These are phyloP conservation scores for Artibeus jamaicensis DNA, from an alignment of 2,797 vertebrate genomes.

Conservation along the genomic window DNA sequence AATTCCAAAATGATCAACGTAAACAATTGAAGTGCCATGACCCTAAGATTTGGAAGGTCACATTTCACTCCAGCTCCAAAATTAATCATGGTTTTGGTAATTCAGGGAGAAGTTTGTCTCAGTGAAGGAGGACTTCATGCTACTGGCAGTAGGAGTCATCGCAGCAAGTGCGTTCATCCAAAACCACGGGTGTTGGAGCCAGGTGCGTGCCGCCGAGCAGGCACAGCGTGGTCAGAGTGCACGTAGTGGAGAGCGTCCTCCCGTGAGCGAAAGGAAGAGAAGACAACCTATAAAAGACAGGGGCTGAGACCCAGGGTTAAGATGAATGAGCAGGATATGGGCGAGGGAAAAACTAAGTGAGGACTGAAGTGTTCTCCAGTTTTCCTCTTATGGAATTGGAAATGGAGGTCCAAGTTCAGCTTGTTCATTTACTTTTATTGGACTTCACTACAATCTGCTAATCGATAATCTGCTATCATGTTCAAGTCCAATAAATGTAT, in stretches of 20 bases:
- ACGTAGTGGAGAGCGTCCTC: slow-evolving; percentile 4
- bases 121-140: slow-evolving; percentile 95
- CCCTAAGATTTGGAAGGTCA: background rate
- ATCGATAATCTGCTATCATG: background rate
- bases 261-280: background rate
- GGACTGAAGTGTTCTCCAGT: background rate
- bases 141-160: slow-evolving; percentile 91
- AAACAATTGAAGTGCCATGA: slow-evolving; percentile 11
- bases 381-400: slow-evolving; percentile 10
- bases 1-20: background rate
- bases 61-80: slow-evolving; percentile 23
- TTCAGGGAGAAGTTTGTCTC: slow-evolving; percentile 90
- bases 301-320: background rate
- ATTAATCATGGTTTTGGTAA: slow-evolving; percentile 61
- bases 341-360: background rate
- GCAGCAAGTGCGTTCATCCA: slow-evolving; percentile 91
- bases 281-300: background rate
- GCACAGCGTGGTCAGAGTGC: background rate
- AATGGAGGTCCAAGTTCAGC: background rate
- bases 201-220: slow-evolving; percentile 83
- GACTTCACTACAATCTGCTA: background rate
- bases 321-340: background rate
- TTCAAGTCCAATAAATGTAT: background rate
- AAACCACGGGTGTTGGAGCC: slow-evolving; percentile 83
- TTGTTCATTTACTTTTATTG: background rate